Conservation (phyloP, 2,888 invertebrate species). For the Drosophila percnosoma region DNA sequence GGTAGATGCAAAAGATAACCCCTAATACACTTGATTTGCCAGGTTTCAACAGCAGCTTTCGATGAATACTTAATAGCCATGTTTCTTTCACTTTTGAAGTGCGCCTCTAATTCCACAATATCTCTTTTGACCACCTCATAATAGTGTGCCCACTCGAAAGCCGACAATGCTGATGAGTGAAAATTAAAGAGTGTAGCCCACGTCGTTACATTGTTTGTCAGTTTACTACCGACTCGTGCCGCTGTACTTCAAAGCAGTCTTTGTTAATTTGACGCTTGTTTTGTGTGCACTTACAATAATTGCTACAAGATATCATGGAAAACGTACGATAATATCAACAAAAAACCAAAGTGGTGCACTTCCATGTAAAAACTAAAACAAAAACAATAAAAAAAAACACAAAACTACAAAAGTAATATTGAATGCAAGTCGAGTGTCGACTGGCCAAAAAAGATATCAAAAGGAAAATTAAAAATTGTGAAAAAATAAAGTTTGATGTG, state of each 20-base stretch:
- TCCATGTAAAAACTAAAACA: conserved; percentile 42
- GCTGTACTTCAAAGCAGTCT: conserved; percentile 69
- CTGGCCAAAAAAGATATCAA: conserved; percentile 15
- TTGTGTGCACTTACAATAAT: conserved; percentile 75
- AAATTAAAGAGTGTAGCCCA: conserved; percentile 17
- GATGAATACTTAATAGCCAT: neutral
- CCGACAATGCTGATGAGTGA: neutral
- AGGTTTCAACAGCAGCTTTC: conserved; percentile 2
- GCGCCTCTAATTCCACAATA: neutral
- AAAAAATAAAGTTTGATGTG: conserved; percentile 39
- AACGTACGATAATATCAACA: conserved; percentile 38
- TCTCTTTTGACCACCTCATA: conserved; percentile 5
- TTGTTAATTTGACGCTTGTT: conserved; percentile 71
- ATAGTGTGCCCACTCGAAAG: conserved; percentile 2
- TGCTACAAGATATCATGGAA: conserved; percentile 59
- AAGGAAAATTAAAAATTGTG: conserved; percentile 15
- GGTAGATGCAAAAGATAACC: neutral
- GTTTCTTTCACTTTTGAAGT: neutral
- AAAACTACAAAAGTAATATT: conserved; percentile 24
- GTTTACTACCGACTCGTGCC: conserved; percentile 41
- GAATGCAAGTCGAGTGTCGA: conserved; percentile 12
- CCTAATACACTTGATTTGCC: neutral
- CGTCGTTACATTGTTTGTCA: conserved; percentile 23
- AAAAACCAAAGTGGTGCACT: conserved; percentile 57
- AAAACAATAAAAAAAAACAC: conserved; percentile 33